Base-by-base conservation (phyloP, 1,140 invertebrate genomes). In the Aphaenogaster floridana region DNA sequence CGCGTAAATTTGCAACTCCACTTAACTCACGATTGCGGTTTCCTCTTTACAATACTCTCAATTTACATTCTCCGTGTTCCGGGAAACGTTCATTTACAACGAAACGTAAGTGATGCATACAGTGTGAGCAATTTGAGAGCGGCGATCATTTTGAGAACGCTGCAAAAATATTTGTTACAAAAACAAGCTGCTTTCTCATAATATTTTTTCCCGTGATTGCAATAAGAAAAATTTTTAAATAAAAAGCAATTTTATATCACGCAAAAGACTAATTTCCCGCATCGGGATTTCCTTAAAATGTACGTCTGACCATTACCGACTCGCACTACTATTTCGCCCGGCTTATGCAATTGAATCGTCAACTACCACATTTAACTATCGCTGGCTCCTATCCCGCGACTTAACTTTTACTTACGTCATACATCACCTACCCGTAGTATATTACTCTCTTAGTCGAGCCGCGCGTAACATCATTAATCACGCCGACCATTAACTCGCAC, bases 391-490 rank as follows among this genome's bases (percentile, higher is more conserved):
- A 28, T 74, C 69, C 52, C 50, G 28, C 57, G 39, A 48, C n/a
- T 76, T 61, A 61, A 84, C 80, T 84, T 84, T 84, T 84, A 50
- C 69, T 84, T 74, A 48, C 42, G 28, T 52, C 80, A 54, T 76
- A 84, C 42, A 63, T 84, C 80, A 84, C 42, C 21, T 61, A 57
- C 57, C 28, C 28, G 42, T 74, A 34, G 68, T 74, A 61, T 74
- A 83, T 83, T 83, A 83, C 68, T 83, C 39, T 59, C 28, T 83
- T 36, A 61, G 39, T 48, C 52, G 17, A 59, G 80, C 68, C 68
- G 68, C 69, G 54, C 69, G 54, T 48, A 61, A 48, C 69, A 63
- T 84, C 80, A 84, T 84, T 88, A 77, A 88, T 89, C 88, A 77
- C 79, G 54, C 64, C 39, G 59, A 39, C 69, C 80, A 63, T 84